Base-by-base conservation (phyloP, 2,888 invertebrate genomes). In the Ectemnius cavifrons region DNA sequence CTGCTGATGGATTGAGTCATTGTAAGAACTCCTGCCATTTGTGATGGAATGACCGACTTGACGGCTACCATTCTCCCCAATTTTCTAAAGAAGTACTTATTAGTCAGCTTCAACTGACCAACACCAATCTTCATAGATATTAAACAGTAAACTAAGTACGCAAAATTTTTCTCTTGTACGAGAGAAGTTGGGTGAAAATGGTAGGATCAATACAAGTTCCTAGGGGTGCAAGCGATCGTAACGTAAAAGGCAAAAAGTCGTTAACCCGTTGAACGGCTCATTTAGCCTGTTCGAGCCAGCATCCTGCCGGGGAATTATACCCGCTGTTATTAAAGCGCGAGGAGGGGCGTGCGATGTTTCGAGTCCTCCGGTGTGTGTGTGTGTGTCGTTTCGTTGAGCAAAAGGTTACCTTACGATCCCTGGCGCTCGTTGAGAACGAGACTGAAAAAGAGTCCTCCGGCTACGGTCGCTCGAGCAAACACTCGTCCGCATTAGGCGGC, bases 281-380 rank as follows among this genome's bases (percentile, higher is more conserved):
- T 72, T 74, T 63, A 47, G 49, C 45, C 18, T 23, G 64, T 37
- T 37, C 37, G 37, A 11, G 8, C 6, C 11, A 56, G 60, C 61
- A 8, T 45, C 64, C 63, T 47, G 71, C 11, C 20, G 58, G 57
- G 37, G 49, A 65, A 81, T 80, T 75, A 78, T 78, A 37, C 73
- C 57, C 72, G 68, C 1, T 23, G 66, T 75, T 81, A 69, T 81
- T 81, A 81, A 78, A 71, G 72, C 66, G 49, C 61, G 57, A n/a
- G 27, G 47, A 52, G 47, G 20, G 65, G 69, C 23, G 27, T 60
- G 23, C 14, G 47, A 52, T 68, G 67, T 67, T 45, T 46, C 37
- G 56, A 8, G 57, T 52, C 57, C 8, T 37, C 37, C 28, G 46
- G 8, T 52, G 47, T 59, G 58, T 58, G 59, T 52, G 59, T 20